These are phyloP conservation scores for Pseudocheirus occidentalis DNA, from an alignment of 2,797 vertebrate species.

Conservation along the genomic window DNA sequence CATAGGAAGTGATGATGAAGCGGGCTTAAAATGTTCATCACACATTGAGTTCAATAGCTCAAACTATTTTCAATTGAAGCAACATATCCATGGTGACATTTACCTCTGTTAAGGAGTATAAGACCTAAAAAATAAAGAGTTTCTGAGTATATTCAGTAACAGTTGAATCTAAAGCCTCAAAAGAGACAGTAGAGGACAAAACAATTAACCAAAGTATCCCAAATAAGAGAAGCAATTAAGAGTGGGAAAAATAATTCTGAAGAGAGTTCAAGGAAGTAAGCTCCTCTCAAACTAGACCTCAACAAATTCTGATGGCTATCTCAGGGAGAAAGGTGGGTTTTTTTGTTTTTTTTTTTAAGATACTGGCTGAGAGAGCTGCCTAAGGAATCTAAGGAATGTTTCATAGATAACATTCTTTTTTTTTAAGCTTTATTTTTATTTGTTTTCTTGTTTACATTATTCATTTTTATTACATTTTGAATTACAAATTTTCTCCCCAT, in stretches of 20 bases:
- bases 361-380: neutral
- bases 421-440: too few relatives aligned
- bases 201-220: neutral
- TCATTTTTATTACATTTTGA: too few relatives aligned
- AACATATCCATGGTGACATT: neutral
- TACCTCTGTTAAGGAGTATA: neutral
- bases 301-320: neutral
- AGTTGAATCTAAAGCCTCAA: neutral
- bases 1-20: neutral
- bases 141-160: neutral
- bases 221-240: too few relatives aligned
- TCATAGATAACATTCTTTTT: neutral
- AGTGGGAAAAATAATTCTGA: neutral
- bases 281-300: neutral
- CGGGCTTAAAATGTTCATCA: neutral
- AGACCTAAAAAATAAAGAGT: neutral
- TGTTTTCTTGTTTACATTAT: too few relatives aligned
- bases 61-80: neutral
- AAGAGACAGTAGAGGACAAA: neutral
- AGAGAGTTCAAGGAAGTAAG: neutral
- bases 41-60: neutral
- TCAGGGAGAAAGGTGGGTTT: neutral
- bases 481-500: too few relatives aligned
- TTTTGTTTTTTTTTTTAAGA: neutral
- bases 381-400: neutral